Evolutionary conservation across 2,888 invertebrate species (phyloP), one percentile per base, ranked within the genome.

Genomic region (Scaptomyza polygonia): DNA sequence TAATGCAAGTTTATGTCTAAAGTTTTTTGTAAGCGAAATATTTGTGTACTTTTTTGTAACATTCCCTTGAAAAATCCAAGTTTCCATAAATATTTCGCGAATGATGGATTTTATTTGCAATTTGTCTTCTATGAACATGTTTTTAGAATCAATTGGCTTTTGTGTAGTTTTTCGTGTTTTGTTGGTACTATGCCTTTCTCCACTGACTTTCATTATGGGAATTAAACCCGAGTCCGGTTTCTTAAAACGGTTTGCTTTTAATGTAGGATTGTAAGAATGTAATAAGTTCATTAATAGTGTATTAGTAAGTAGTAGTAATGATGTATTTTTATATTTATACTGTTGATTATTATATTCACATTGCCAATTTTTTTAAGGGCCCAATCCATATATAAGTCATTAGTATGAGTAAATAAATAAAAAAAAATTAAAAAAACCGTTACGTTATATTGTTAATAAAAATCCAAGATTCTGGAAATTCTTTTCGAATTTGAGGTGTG

Each of bases 401-500:
- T n/a, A n/a, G n/a, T n/a, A n/a, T n/a, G n/a, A 48, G 14, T 16
- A 36, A 5, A 30, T 12, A 49, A 32, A 45, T 25, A 5, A 5
- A 32, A 30, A 2, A 54, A 40, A n/a, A n/a, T n/a, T n/a, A n/a
- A n/a, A n/a, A n/a, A n/a, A n/a, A n/a, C n/a, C n/a, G n/a, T 65
- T 75, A 78, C 78, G 63, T 79, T 45, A 64, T 64, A n/a, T 51
- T 92, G 68, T 93, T 92, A 77, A 92, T 89, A 90, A 92, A 92
- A 85, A 93, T 93, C 95, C 95, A 95, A 69, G 94, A 94, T 92
- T 95, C 95, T 48, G 95, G 94, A 90, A 95, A 95, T 86, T 93
- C 91, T 91, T 93, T 93, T 86, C 95, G 92, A 66, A 88, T 54
- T 70, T 64, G 68, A 0, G 55, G 34, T 5, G 12, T 25, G 27